A percentile compares a stretch with the other conserved stretches of the same genome.
phyloP scores from a whole-genome alignment of 2,888 invertebrate species.

The Lasioglossum vierecki region DNA sequence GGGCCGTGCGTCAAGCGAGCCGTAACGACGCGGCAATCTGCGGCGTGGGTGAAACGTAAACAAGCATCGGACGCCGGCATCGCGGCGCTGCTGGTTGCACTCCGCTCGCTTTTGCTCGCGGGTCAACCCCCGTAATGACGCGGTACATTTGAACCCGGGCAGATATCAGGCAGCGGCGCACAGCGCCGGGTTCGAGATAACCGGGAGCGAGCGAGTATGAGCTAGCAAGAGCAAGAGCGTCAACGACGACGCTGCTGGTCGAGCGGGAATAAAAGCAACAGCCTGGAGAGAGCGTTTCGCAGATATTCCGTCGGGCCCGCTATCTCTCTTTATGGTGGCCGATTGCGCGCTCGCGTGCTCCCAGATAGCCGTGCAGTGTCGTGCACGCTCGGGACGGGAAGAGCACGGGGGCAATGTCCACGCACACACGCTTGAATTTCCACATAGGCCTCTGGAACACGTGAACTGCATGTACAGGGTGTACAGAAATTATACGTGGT shows the following conservation, averaged over 20 bases:
- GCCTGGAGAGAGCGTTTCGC: conserved; percentile 58
- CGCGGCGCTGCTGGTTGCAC: not conserved
- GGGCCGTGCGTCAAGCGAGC: conserved; percentile 32
- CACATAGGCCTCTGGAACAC: not conserved
- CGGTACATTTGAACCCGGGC: conserved; percentile 57
- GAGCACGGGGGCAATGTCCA: conserved; percentile 16
- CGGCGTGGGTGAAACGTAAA: conserved; percentile 42
- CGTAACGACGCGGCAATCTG: conserved; percentile 39
- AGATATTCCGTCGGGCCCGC: conserved; percentile 64
- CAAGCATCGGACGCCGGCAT: conserved; percentile 37
- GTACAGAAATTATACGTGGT: not conserved
- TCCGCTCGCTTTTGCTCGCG: conserved; percentile 3
- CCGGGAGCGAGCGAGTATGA: conserved; percentile 14
- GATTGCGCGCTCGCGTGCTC: conserved; percentile 67
- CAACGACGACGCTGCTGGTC: conserved; percentile 37
- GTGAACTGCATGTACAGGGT: not conserved
- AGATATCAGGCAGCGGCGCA: conserved; percentile 57
- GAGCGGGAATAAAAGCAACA: conserved; percentile 64
- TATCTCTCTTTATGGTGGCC: conserved; percentile 71
- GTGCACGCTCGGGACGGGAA: conserved; percentile 41
- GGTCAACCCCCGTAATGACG: conserved; percentile 46
- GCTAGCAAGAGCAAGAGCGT: conserved; percentile 6
- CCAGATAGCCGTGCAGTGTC: conserved; percentile 52
- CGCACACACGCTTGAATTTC: not conserved
- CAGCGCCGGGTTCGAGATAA: conserved; percentile 54